Conservation (phyloP, 2,888 invertebrate species). For the Drosophila flavopinicola region DNA sequence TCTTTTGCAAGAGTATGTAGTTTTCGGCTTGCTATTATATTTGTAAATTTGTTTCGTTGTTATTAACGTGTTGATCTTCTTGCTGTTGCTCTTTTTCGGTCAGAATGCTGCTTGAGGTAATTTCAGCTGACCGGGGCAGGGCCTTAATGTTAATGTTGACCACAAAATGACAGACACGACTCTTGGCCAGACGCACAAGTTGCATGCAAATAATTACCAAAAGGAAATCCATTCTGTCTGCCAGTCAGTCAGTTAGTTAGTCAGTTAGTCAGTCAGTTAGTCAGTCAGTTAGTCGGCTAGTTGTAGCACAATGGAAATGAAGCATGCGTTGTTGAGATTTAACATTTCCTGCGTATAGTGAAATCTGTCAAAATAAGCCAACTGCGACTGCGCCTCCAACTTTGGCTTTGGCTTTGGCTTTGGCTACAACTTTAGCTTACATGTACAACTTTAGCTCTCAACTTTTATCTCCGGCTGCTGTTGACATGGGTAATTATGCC, state of each 20-base stretch:
- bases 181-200: conserved; percentile 46
- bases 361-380: conserved; percentile 73
- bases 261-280: conserved; percentile 28
- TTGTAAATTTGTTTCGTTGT: conserved; percentile 13
- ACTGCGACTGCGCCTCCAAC: conserved; percentile 26
- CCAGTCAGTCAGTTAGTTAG: conserved; percentile 11
- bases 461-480: conserved; percentile 28
- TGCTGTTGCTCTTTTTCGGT: conserved; percentile 38
- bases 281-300: conserved; percentile 10
- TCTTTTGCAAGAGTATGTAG: not conserved
- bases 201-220: conserved; percentile 82
- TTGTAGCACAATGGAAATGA: conserved; percentile 48
- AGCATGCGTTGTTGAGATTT: conserved; percentile 45
- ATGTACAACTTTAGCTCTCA: conserved; percentile 13
- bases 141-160: conserved; percentile 66
- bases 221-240: conserved; percentile 51
- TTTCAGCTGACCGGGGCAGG: conserved; percentile 62
- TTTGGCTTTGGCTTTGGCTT: conserved; percentile 6
- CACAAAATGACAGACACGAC: conserved; percentile 63
- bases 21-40: conserved; percentile 2
- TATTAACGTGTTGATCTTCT: conserved; percentile 65
- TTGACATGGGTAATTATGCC: conserved; percentile 75
- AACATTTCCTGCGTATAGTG: conserved; percentile 75
- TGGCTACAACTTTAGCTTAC: conserved; percentile 6
- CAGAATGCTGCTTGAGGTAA: conserved; percentile 52